Evolutionary conservation across 1,140 invertebrate genomes (phyloP).

Genomic region (Euwallacea fornicatus): DNA sequence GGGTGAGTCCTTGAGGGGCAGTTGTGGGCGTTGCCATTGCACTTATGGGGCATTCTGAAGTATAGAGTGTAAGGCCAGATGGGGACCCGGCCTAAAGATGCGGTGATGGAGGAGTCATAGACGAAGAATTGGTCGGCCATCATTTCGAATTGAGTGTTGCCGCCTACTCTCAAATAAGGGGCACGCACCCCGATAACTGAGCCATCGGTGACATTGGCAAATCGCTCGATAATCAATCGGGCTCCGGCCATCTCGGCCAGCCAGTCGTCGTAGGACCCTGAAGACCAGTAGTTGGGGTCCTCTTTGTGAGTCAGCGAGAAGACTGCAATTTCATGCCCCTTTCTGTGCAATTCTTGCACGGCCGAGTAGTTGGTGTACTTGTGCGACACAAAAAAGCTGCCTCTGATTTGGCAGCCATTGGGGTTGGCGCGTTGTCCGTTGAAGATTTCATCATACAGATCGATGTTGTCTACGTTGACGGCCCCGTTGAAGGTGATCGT

Average conservation of each 20-base stretch:
- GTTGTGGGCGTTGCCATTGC: conserved; percentile 90
- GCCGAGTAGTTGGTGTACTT: conserved; percentile 96
- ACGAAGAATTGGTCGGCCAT: conserved; percentile 94
- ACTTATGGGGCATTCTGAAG: conserved; percentile 93
- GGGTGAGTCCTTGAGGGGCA: conserved; percentile 88
- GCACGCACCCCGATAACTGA: conserved; percentile 86
- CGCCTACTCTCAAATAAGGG: conserved; percentile 87
- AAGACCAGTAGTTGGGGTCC: conserved; percentile 85
- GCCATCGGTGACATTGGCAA: conserved; percentile 89
- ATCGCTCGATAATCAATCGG: conserved; percentile 81
- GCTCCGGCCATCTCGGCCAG: conserved; percentile 95
- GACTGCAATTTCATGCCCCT: conserved; percentile 90
- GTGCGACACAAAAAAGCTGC: conserved; percentile 95
- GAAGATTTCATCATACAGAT: conserved; percentile 88
- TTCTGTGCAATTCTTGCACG: conserved; percentile 87
- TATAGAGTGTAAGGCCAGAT: conserved; percentile 96
- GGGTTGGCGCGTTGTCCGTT: conserved; percentile 84
- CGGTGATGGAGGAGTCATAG: conserved; percentile 92
- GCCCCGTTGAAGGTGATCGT: conserved; percentile 93
- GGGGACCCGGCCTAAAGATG: conserved; percentile 81
- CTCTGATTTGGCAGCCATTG: conserved; percentile 90
- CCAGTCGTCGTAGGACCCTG: conserved; percentile 88
- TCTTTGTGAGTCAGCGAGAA: conserved; percentile 94
- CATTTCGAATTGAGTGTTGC: conserved; percentile 95
- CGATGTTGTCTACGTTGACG: conserved; percentile 92